Conservation (phyloP, 2,888 invertebrate species). For the Neoaliturus tenellus region DNA sequence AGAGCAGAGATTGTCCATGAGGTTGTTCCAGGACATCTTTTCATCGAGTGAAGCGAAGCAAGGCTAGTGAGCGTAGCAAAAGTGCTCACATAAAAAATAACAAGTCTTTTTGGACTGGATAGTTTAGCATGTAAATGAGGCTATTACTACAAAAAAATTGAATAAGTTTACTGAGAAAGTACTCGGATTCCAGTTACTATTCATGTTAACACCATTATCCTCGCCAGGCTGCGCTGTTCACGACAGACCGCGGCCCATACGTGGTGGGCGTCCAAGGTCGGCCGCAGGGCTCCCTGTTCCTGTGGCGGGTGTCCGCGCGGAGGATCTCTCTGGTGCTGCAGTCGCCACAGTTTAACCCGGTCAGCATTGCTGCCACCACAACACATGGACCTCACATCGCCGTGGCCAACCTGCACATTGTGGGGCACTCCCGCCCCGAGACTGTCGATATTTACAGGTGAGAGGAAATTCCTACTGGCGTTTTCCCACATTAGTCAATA, state of each 20-base stretch:
- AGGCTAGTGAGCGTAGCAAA: no score
- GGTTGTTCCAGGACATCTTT: no score
- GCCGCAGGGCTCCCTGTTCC: background rate
- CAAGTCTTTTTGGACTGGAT: no score
- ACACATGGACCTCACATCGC: constrained; percentile 24
- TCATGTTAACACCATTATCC: background rate
- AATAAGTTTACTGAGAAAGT: no score
- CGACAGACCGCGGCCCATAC: background rate
- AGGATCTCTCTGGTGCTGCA: background rate
- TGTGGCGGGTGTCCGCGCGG: constrained; percentile 2
- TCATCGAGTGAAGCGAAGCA: no score
- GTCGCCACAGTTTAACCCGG: constrained; percentile 32
- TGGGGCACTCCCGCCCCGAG: constrained; percentile 41
- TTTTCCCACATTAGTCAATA: no score
- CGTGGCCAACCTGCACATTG: constrained; percentile 32
- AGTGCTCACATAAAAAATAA: no score
- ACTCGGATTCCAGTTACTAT: background rate
- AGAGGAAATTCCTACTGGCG: no score
- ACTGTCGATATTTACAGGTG: constrained; percentile 47
- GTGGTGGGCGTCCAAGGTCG: background rate
- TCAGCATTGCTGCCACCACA: constrained; percentile 36
- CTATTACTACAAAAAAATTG: no score
- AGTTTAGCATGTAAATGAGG: no score
- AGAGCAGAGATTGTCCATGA: no score
- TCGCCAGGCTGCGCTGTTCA: background rate